A percentile compares a stretch with the other conserved stretches of the same genome.
These are phyloP conservation scores for Poeciliopsis paucimaculata DNA, from an alignment of 2,797 vertebrate species.

Conservation along the genomic window DNA sequence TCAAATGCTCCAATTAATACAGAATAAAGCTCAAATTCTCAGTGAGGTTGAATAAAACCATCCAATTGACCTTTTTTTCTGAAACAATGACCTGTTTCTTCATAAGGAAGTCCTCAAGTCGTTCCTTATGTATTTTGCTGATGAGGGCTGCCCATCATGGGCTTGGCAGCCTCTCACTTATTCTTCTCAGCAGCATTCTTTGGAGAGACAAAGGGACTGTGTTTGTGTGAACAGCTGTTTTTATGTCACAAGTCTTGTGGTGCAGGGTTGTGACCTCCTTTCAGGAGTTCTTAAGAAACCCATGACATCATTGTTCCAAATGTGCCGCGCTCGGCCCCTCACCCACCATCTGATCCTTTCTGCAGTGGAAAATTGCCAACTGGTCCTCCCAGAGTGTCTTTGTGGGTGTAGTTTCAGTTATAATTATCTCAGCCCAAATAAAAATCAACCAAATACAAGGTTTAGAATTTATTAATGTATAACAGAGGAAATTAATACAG, in stretches of 20 bases:
- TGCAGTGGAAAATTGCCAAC: conserved; percentile 37
- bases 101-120: conserved; percentile 47
- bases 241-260: conserved; percentile 63
- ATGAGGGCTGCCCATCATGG: conserved; percentile 38
- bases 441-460: not conserved
- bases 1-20: conserved; percentile 34
- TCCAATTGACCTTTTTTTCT: conserved; percentile 51
- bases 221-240: conserved; percentile 73
- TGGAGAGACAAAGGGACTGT: conserved; percentile 61
- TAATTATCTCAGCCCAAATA: conserved; percentile 39
- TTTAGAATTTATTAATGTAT: not conserved
- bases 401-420: conserved; percentile 36
- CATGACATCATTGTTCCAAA: conserved; percentile 73
- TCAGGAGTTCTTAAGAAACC: conserved; percentile 60
- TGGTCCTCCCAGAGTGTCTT: conserved; percentile 24
- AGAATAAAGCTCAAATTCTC: conserved; percentile 50
- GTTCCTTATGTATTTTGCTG: conserved; percentile 33
- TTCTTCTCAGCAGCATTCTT: conserved; percentile 46
- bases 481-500: conserved; percentile 9
- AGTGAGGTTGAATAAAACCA: conserved; percentile 52
- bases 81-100: conserved; percentile 34
- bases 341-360: conserved; percentile 27
- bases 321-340: conserved; percentile 37
- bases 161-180: conserved; percentile 49
- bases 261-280: conserved; percentile 65